Percentiles rank a stretch among this genome's conserved stretches.
These are phyloP conservation scores for Labia minor DNA, from an alignment of 2,888 invertebrate species.

Conservation along the genomic window DNA sequence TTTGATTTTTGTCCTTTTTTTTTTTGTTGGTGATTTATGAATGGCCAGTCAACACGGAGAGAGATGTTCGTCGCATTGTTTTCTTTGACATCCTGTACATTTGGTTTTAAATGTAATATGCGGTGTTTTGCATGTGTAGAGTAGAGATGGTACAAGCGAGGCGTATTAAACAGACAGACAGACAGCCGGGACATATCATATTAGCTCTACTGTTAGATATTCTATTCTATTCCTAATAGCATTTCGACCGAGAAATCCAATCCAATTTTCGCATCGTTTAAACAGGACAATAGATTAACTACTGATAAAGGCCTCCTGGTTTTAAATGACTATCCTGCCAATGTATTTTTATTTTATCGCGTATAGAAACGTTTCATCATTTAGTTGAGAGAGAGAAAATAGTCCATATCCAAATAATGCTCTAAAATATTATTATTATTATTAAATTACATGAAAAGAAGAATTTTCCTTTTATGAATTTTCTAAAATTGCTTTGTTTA, in stretches of 20 bases:
- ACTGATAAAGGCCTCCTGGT: background rate
- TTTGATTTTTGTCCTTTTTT: background rate
- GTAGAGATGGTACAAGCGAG: background rate
- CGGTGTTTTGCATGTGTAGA: background rate
- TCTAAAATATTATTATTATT: too few species aligned
- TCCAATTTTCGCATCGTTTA: slow-evolving; percentile 4
- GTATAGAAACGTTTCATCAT: too few species aligned
- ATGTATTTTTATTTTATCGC: background rate
- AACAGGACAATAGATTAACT: slow-evolving; percentile 2
- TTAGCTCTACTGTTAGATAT: background rate
- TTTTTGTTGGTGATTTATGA: background rate
- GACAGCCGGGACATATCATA: background rate
- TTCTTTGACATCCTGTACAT: background rate
- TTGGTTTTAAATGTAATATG: slow-evolving; percentile 3
- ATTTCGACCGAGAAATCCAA: slow-evolving; percentile 13
- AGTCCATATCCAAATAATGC: too few species aligned
- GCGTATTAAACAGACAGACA: slow-evolving; percentile 13
- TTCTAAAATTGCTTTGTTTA: too few species aligned
- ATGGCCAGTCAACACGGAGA: background rate
- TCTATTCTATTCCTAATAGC: slow-evolving; percentile 2
- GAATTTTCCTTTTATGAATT: too few species aligned
- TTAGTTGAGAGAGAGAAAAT: too few species aligned
- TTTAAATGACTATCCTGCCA: background rate
- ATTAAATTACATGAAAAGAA: too few species aligned
- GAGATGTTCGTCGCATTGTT: background rate